Conservation (phyloP, 1,140 invertebrate species). For the Dreissena polymorpha region DNA sequence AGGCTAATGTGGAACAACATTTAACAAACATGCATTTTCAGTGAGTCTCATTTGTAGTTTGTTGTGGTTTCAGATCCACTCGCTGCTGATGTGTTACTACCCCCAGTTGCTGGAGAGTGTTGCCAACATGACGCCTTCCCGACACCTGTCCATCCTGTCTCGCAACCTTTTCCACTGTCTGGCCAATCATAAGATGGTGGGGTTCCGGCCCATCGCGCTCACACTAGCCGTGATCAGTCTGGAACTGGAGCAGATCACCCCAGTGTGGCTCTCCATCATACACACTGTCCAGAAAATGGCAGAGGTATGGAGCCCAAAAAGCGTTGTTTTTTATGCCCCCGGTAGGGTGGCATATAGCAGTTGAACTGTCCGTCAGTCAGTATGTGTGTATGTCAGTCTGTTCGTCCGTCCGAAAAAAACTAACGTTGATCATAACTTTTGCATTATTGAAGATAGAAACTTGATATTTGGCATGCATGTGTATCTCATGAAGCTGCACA, state of each 20-base stretch:
- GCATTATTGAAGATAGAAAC: no score
- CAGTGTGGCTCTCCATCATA: constrained; percentile 73
- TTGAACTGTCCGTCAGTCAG: no score
- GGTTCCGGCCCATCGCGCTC: constrained; percentile 70
- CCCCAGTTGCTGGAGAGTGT: constrained; percentile 75
- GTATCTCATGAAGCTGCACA: no score
- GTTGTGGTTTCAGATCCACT: constrained; percentile 71
- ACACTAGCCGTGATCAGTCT: constrained; percentile 75
- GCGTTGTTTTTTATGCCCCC: no score
- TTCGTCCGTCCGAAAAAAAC: no score
- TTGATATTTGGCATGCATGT: no score
- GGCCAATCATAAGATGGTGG: constrained; percentile 64
- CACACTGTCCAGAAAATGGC: constrained; percentile 72
- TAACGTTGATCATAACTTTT: no score
- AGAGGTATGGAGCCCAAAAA: constrained; percentile 66
- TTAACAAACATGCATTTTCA: no score
- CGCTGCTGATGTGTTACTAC: constrained; percentile 73
- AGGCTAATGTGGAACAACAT: no score
- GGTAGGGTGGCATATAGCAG: no score
- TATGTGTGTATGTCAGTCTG: no score
- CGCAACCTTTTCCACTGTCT: constrained; percentile 72
- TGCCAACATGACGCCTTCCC: constrained; percentile 74
- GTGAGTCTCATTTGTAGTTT: no score
- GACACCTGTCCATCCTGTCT: constrained; percentile 72
- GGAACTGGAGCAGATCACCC: constrained; percentile 74